Percentiles rank a stretch among this genome's conserved stretches.
Evolutionary conservation across 2,797 vertebrate species (phyloP).

Genomic region (Apogon talboti): DNA sequence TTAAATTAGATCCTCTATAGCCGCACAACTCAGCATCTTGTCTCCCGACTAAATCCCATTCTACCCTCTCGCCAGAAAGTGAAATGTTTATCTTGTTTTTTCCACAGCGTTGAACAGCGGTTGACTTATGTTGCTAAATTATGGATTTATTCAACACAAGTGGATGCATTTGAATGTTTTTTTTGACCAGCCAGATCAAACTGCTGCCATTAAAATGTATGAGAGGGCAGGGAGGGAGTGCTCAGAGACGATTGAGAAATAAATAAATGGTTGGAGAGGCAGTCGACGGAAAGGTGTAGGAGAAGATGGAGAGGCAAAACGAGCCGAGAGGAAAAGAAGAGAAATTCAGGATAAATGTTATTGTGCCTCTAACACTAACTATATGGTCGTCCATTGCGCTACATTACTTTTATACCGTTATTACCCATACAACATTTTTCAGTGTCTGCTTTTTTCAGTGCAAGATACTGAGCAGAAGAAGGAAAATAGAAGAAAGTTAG

Average conservation of each 20-base stretch:
- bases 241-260: conserved; percentile 43
- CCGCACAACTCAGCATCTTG: conserved; percentile 30
- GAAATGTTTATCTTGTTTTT: conserved; percentile 75
- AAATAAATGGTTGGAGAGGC: conserved; percentile 36
- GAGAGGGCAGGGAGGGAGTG: conserved; percentile 55
- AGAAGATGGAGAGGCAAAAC: conserved; percentile 15
- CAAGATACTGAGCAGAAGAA: conserved; percentile 12
- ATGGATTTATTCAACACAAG: conserved; percentile 74
- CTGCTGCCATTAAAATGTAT: conserved; percentile 77
- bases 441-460: neutral
- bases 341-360: conserved; percentile 8
- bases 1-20: conserved; percentile 21
- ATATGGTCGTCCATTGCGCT: no score
- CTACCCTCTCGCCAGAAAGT: conserved; percentile 43
- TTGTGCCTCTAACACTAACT: conserved; percentile 9
- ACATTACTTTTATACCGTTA: neutral
- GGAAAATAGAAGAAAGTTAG: conserved; percentile 39
- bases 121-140: conserved; percentile 72
- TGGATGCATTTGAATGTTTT: conserved; percentile 57
- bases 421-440: neutral
- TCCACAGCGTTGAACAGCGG: conserved; percentile 64
- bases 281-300: conserved; percentile 25
- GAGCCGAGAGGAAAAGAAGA: conserved; percentile 3
- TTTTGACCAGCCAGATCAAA: conserved; percentile 64
- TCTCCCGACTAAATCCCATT: conserved; percentile 50